A percentile compares a stretch with the other conserved stretches of the same genome.
Evolutionary conservation across 2,113 vertebrate species (phyloP).

Genomic region (Azemiops feae): DNA sequence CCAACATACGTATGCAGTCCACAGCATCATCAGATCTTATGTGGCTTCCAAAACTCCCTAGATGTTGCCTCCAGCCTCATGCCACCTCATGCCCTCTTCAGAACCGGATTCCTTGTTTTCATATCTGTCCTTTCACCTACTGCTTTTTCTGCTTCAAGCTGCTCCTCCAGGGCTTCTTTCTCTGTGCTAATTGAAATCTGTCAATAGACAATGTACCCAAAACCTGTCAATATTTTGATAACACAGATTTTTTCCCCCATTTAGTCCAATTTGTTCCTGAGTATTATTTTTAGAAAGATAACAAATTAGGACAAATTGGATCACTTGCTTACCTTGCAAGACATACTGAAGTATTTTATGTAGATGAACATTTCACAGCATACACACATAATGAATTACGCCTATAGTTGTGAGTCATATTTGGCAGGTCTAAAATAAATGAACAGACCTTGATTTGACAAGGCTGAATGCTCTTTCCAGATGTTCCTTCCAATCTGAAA

Average conservation of each 20-base stretch:
- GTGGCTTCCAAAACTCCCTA: not conserved
- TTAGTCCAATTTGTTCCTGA: not conserved
- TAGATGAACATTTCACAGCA: not conserved
- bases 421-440: conserved; percentile 21
- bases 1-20: not conserved
- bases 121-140: not conserved
- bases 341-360: not conserved
- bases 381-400: not conserved
- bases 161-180: not conserved
- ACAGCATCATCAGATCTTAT: not conserved
- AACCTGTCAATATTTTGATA: not conserved
- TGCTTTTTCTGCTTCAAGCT: not conserved
- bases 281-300: not conserved
- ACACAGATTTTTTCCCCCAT: not conserved
- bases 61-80: not conserved
- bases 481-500: conserved; percentile 36
- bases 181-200: not conserved
- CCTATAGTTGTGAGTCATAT: not conserved
- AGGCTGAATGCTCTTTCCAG: not conserved
- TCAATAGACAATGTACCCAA: not conserved
- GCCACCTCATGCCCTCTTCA: not conserved
- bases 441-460: not conserved
- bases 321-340: not conserved
- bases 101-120: not conserved
- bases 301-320: not conserved